Conservation (phyloP, 2,797 vertebrate genomes). For the Smutsia temminckii region DNA sequence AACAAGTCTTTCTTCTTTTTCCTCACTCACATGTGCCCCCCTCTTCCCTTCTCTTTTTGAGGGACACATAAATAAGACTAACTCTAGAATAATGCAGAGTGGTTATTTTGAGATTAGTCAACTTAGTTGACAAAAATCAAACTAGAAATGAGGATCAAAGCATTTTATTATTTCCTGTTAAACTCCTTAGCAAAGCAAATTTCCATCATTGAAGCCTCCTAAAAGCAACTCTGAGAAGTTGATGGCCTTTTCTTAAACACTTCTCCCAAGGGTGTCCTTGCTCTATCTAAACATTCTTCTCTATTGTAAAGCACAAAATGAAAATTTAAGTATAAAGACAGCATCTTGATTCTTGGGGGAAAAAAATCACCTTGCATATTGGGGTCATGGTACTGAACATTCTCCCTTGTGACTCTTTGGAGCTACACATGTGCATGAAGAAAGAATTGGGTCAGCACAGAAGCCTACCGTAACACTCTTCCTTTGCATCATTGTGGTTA, state of each 20-base stretch:
- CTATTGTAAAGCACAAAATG: constrained; percentile 9
- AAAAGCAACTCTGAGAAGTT: neutral
- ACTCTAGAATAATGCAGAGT: neutral
- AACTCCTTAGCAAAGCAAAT: neutral
- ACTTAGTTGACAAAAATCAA: neutral
- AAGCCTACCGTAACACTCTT: neutral
- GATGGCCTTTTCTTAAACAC: neutral
- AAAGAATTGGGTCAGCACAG: neutral
- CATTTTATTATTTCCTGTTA: neutral
- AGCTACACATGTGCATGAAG: neutral
- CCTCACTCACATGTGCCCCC: neutral
- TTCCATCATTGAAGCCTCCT: neutral
- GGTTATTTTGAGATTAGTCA: constrained; percentile 23
- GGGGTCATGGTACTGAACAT: rapidly evolving
- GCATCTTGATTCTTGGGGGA: neutral
- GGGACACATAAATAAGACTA: neutral
- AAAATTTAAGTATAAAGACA: neutral
- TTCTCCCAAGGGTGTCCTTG: neutral
- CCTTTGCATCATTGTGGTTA: neutral
- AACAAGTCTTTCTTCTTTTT: neutral
- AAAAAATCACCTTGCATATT: neutral
- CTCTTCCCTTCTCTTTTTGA: neutral
- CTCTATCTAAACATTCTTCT: neutral
- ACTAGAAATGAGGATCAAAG: neutral
- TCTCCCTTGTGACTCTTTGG: neutral